Evolutionary conservation across 2,888 invertebrate species (phyloP).

Genomic region (Buathra laborator): DNA sequence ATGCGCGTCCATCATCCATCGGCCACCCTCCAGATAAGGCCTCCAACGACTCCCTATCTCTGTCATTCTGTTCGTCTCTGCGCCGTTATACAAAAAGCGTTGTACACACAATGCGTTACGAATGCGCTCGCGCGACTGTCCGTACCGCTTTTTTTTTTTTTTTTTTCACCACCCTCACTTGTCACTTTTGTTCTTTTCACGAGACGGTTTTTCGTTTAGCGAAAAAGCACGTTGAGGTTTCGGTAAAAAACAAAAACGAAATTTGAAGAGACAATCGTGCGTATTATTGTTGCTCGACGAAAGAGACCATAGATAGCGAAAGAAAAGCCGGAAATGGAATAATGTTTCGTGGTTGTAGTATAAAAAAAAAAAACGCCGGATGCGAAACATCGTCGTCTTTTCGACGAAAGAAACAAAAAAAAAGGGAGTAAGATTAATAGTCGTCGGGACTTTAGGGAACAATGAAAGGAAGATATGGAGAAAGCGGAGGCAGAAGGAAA

Average conservation of each 20-base stretch:
- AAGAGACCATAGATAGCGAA: neutral
- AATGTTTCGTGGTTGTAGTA: neutral
- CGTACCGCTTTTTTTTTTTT: neutral
- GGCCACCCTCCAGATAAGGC: slow-evolving; percentile 67
- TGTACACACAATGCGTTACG: slow-evolving; percentile 2
- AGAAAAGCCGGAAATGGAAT: neutral
- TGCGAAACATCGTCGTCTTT: neutral
- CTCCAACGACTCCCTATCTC: slow-evolving; percentile 26
- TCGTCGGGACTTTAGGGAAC: neutral
- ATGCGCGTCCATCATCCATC: slow-evolving; percentile 73
- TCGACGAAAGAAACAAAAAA: slow-evolving; percentile 4
- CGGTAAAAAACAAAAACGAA: neutral
- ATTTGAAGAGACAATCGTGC: neutral
- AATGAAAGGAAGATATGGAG: slow-evolving; percentile 5
- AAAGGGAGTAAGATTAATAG: slow-evolving; percentile 3
- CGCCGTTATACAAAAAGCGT: slow-evolving; percentile 17
- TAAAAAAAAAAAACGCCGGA: neutral
- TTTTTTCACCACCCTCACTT: neutral
- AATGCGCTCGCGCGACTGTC: slow-evolving; percentile 5
- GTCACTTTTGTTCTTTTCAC: slow-evolving; percentile 6
- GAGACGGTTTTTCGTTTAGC: neutral
- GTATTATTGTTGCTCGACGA: neutral
- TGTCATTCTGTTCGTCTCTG: slow-evolving; percentile 6
- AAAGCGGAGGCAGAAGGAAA: neutral
- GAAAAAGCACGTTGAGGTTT: neutral